Conservation (phyloP, 2,113 vertebrate species). For the Hippoglossus stenolepis region DNA sequence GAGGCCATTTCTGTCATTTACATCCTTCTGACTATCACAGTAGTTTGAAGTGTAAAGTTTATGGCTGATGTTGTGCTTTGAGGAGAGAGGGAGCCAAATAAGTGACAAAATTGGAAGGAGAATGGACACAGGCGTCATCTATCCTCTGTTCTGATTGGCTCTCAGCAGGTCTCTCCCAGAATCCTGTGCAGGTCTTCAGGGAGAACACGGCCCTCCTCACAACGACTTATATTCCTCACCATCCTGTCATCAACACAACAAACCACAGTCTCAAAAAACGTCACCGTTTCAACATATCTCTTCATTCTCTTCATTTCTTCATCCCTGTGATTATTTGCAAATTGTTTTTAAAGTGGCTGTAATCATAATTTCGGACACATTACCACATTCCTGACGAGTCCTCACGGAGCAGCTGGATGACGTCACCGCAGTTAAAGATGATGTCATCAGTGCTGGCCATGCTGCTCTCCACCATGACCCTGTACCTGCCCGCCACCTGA, state of each 20-base stretch:
- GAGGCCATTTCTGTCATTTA: constrained; percentile 22
- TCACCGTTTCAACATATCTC: background rate
- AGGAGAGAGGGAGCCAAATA: background rate
- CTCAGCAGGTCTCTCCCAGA: constrained; percentile 84
- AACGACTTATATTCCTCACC: constrained; percentile 90
- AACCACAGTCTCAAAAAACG: background rate
- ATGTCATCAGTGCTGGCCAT: constrained; percentile 88
- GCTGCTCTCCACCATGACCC: constrained; percentile 86
- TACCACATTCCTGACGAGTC: constrained; percentile 88
- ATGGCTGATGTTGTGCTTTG: constrained; percentile 40
- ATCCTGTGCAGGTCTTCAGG: constrained; percentile 88
- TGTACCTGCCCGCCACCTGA: constrained; percentile 89
- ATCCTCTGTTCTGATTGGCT: constrained; percentile 79
- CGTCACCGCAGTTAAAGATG: constrained; percentile 89
- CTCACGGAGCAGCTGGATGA: constrained; percentile 87
- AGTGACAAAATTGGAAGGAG: constrained; percentile 33
- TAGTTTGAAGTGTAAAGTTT: constrained; percentile 18
- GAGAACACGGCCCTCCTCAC: constrained; percentile 87
- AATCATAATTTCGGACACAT: constrained; percentile 27
- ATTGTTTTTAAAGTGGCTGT: background rate
- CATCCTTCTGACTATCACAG: constrained; percentile 33
- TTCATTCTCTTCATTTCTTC: background rate
- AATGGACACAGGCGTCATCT: constrained; percentile 1
- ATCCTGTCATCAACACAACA: constrained; percentile 76
- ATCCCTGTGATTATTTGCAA: background rate